Conservation (phyloP, 2,113 vertebrate genomes). For the Rhea americana region DNA sequence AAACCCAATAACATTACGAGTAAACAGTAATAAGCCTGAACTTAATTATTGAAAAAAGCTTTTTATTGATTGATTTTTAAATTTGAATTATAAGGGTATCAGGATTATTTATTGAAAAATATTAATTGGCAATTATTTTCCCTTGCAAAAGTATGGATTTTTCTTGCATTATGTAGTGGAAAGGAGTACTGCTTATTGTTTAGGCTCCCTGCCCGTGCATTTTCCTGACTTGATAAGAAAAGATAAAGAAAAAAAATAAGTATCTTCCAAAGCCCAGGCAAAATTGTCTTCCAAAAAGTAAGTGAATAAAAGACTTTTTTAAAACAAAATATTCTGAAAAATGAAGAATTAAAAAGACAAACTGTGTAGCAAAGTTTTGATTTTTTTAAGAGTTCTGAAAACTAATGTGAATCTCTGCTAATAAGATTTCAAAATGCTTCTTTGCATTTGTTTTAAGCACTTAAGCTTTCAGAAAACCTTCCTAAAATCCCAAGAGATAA, state of each 20-base stretch:
- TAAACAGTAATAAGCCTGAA: not conserved
- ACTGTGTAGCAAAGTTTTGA: not conserved
- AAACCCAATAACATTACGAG: not conserved
- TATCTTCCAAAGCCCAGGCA: not conserved
- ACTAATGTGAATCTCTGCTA: not conserved
- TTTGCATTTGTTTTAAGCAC: constrained; percentile 33
- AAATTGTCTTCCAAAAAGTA: not conserved
- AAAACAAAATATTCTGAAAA: not conserved
- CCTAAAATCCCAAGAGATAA: not conserved
- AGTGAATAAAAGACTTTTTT: not conserved
- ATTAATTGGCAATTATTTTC: constrained; percentile 20
- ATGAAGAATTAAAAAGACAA: not conserved
- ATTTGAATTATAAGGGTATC: not conserved
- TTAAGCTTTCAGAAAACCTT: constrained; percentile 31
- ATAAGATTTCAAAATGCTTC: constrained; percentile 28
- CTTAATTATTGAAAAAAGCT: not conserved
- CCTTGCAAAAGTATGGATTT: not conserved
- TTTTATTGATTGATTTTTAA: constrained; percentile 16
- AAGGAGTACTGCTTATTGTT: not conserved
- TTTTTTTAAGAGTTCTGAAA: not conserved
- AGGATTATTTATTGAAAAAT: constrained; percentile 10
- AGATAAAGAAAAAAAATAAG: not conserved
- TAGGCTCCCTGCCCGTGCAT: not conserved
- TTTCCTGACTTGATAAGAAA: not conserved
- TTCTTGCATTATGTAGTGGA: not conserved